phyloP scores from a whole-genome alignment of 2,888 invertebrate genomes.

The Ennomos quercinarius region DNA sequence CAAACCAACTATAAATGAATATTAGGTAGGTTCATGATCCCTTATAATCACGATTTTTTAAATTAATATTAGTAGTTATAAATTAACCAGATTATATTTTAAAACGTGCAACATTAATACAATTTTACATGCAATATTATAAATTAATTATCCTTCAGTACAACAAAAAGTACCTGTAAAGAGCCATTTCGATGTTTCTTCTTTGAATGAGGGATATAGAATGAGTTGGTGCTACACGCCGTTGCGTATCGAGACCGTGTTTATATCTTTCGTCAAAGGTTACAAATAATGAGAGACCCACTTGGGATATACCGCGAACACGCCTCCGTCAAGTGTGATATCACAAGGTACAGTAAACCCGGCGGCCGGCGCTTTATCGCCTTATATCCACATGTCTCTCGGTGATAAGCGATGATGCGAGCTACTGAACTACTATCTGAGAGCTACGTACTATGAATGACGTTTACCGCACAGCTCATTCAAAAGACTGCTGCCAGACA shows the following conservation, averaged over 20 bases:
- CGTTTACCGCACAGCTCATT: constrained; percentile 70
- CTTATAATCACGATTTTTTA: no score
- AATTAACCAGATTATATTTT: no score
- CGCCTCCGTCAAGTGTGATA: constrained; percentile 77
- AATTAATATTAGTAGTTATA: no score
- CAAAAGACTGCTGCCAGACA: constrained; percentile 74
- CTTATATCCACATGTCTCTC: constrained; percentile 76
- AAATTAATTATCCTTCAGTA: constrained; percentile 31
- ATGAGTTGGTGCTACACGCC: constrained; percentile 46
- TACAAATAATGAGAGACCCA: constrained; percentile 56
- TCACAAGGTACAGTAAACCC: constrained; percentile 73
- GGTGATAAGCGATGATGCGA: constrained; percentile 74
- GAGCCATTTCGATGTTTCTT: constrained; percentile 67
- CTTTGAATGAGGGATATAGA: constrained; percentile 55
- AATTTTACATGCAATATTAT: no score
- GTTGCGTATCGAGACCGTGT: constrained; percentile 44
- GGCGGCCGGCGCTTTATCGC: constrained; percentile 66
- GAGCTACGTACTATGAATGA: constrained; percentile 86
- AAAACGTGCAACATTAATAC: no score
- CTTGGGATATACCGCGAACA: constrained; percentile 64
- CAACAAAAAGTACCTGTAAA: constrained; percentile 68
- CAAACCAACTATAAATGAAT: no score
- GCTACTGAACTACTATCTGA: constrained; percentile 80
- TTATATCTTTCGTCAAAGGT: constrained; percentile 57
- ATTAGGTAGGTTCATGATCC: no score